Evolutionary conservation across 1,140 invertebrate genomes (phyloP).

Genomic region (Lasioglossum albipes): DNA sequence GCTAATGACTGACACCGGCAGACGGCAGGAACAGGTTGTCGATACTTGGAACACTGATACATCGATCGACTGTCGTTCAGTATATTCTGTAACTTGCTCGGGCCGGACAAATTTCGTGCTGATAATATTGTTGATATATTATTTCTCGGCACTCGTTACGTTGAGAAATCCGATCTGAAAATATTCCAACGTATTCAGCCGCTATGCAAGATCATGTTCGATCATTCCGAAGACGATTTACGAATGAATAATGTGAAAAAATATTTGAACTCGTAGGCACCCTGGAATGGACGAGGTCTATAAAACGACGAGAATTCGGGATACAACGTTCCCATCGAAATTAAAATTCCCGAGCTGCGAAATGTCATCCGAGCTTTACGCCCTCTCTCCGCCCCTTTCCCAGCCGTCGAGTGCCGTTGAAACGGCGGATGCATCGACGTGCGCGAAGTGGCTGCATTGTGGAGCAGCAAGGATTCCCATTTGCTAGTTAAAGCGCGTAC

Average conservation of each 20-base stretch:
- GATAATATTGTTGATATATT: too few relatives aligned
- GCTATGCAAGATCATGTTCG: too few relatives aligned
- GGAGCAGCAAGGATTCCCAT: slow-evolving; percentile 1
- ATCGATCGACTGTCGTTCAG: not conserved
- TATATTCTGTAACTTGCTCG: not conserved
- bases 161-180: too few relatives aligned
- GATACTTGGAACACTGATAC: slow-evolving; percentile 8
- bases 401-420: slow-evolving; percentile 3
- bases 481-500: slow-evolving; percentile 36
- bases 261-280: too few relatives aligned
- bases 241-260: too few relatives aligned
- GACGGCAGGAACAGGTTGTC: slow-evolving; percentile 22
- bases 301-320: not conserved
- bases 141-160: too few relatives aligned
- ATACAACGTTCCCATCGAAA: slow-evolving; percentile 2
- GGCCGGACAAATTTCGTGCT: slow-evolving; percentile 18
- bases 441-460: slow-evolving; percentile 13
- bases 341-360: slow-evolving; percentile 3
- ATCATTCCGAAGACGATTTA: too few relatives aligned
- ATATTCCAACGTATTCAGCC: too few relatives aligned
- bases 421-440: slow-evolving; percentile 4
- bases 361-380: not conserved
- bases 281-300: too few relatives aligned
- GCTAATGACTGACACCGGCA: slow-evolving; percentile 11
- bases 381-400: too few relatives aligned